Base-by-base conservation (phyloP, 2,113 vertebrate genomes). In the Cairina moschata region DNA sequence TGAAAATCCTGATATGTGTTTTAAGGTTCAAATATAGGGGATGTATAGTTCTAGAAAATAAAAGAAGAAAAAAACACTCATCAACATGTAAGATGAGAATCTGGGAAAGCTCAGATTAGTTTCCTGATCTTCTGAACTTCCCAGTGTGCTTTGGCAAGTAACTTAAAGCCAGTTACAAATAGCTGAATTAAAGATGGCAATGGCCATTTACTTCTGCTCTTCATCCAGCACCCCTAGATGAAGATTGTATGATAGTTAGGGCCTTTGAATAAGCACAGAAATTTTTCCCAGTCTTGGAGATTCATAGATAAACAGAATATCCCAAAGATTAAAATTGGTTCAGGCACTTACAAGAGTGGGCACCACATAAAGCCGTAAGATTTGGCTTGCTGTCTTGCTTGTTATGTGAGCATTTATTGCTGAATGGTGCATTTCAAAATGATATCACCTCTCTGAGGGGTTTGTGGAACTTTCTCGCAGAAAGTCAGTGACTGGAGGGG, bases 241-340 rank as follows among this genome's bases (percentile, higher is more conserved):
- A 44, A 44, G 23, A 40, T 23, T 52, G 31, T 40, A 12, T 42
- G 28, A 44, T 0, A 82, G 31, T 38, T 28, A 44, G 40, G 75
- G 29, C 29, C 68, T 88, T 44, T 58, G 40, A 79, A 58, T 3
- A 52, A 31, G 8, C 38, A 68, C 42, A 91, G 5, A 21, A 60
- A 25, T 40, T 73, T 38, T 84, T 83, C 40, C 42, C 34, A 69
- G 1, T 23, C 32, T 0, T 0, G 32, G 11, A 40, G 4, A 29
- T n/a, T 21, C 38, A 52, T 18, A 59, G n/a, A 29, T 32, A 73
- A 58, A 36, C 4, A 13, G 62, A 56, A 75, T 55, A 36, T 16
- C 17, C 32, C 42, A 11, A 83, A 66, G 50, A 60, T 21, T 31
- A 17, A 69, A 69, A 22, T 9, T 29, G 71, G 17, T 32, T 88